A percentile compares a stretch with the other conserved stretches of the same genome.
These are phyloP conservation scores for Chloroclystis v-ata DNA, from an alignment of 2,888 invertebrate genomes.

Conservation along the genomic window DNA sequence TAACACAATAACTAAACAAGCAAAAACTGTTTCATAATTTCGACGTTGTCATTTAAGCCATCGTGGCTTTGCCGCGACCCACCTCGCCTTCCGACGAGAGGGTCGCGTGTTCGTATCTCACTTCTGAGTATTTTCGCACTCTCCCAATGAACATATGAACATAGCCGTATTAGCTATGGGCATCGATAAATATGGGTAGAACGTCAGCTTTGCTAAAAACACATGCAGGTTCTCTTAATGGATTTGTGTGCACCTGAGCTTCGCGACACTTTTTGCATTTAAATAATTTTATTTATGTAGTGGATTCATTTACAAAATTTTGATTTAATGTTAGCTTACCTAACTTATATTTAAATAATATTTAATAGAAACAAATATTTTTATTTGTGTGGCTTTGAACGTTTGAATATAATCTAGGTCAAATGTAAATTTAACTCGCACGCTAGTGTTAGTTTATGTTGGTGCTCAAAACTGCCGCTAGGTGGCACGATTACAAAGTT, in stretches of 20 bases:
- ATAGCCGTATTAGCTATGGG: conserved; percentile 36
- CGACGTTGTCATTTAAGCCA: accelerated
- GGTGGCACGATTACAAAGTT: background rate
- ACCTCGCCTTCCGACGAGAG: conserved; percentile 6
- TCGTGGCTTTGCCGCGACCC: conserved; percentile 5
- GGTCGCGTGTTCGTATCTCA: conserved; percentile 20
- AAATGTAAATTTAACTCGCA: too few species aligned
- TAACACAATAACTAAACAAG: background rate
- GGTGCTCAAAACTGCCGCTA: background rate
- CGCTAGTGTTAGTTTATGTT: too few species aligned
- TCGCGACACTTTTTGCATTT: conserved; percentile 40
- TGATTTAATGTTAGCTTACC: too few species aligned
- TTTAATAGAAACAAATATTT: background rate
- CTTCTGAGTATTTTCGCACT: conserved; percentile 32
- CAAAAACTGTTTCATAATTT: conserved; percentile 3
- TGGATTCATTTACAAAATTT: too few species aligned
- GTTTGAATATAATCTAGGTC: too few species aligned
- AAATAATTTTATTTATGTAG: conserved; percentile 2
- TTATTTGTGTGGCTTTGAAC: too few species aligned
- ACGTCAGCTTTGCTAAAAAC: conserved; percentile 56
- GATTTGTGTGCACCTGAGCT: conserved; percentile 62
- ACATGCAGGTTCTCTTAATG: conserved; percentile 52
- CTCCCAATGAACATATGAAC: conserved; percentile 46
- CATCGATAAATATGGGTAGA: conserved; percentile 49
- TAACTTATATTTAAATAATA: background rate